Conservation (phyloP, 2,888 invertebrate genomes). For the Pseudolycoriella hygida region DNA sequence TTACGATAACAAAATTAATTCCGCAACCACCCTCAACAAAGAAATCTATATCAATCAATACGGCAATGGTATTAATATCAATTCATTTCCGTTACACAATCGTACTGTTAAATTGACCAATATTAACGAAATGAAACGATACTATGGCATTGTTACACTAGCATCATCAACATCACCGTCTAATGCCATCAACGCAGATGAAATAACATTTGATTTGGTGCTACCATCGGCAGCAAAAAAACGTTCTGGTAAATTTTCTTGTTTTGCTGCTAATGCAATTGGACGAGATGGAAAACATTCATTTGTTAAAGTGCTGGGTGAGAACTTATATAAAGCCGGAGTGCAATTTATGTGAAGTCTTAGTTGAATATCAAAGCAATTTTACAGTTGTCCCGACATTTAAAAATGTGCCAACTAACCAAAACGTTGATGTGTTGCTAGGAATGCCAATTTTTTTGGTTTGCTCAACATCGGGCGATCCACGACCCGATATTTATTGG, state of each 20-base stretch:
- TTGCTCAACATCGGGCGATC: constrained; percentile 41
- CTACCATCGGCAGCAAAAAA: constrained; percentile 6
- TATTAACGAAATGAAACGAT: no score
- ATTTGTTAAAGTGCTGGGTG: constrained; percentile 30
- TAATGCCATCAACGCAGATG: no score
- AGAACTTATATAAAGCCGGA: no score
- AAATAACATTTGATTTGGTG: not conserved
- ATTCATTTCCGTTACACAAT: no score
- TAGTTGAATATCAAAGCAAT: not conserved
- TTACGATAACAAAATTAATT: not conserved
- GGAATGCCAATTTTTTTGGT: constrained; percentile 31
- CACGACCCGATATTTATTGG: constrained; percentile 41
- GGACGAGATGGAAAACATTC: constrained; percentile 29
- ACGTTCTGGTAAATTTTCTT: constrained; percentile 35
- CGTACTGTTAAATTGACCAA: no score
- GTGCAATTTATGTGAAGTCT: constrained; percentile 7
- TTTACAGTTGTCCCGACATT: constrained; percentile 9
- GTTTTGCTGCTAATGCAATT: constrained; percentile 36
- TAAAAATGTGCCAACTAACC: constrained; percentile 28
- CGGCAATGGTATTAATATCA: constrained; percentile 9
- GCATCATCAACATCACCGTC: no score
- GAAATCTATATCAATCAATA: constrained; percentile 10
- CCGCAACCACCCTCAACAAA: not conserved
- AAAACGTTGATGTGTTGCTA: constrained; percentile 25
- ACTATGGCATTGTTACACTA: no score